A percentile compares a stretch with the other conserved stretches of the same genome.
These are phyloP conservation scores for Hylomyscus alleni DNA, from an alignment of 2,797 vertebrate genomes.

Conservation along the genomic window DNA sequence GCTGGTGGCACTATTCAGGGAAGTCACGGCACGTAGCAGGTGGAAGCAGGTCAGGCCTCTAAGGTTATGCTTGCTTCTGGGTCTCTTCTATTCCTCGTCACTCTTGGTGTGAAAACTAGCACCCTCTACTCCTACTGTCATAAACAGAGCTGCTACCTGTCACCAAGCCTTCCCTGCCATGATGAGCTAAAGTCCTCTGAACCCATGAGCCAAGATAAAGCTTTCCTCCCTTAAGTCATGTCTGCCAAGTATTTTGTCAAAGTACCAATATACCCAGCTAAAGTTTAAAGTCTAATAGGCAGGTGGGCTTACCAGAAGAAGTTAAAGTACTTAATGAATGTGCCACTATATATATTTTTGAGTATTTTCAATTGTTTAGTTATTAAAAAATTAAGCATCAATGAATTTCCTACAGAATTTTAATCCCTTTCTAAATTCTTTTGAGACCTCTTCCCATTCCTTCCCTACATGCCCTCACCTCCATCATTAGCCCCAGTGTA, in stretches of 20 bases:
- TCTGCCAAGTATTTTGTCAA: not conserved
- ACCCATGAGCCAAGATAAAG: not conserved
- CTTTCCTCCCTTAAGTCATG: not conserved
- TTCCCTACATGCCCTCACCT: not conserved
- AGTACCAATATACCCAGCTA: not conserved
- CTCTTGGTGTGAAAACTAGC: not conserved
- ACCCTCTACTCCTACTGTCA: not conserved
- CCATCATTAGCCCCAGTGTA: not conserved
- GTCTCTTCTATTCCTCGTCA: not conserved
- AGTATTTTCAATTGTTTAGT: not conserved
- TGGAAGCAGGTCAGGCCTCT: not conserved
- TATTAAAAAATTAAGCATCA: slow-evolving; percentile 32
- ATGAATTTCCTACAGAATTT: not conserved
- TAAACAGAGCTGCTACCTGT: not conserved
- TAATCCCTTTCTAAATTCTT: not conserved
- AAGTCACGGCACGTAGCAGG: not conserved
- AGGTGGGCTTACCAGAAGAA: not conserved
- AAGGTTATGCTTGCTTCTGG: not conserved
- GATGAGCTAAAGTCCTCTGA: not conserved
- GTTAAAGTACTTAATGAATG: not conserved
- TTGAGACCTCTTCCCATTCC: not conserved
- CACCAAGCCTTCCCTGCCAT: not conserved
- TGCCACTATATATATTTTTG: not conserved
- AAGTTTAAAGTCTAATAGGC: not conserved
- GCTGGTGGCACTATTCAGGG: not conserved